Evolutionary conservation across 2,888 invertebrate genomes (phyloP).

Genomic region (Oconnorella tubifera): DNA sequence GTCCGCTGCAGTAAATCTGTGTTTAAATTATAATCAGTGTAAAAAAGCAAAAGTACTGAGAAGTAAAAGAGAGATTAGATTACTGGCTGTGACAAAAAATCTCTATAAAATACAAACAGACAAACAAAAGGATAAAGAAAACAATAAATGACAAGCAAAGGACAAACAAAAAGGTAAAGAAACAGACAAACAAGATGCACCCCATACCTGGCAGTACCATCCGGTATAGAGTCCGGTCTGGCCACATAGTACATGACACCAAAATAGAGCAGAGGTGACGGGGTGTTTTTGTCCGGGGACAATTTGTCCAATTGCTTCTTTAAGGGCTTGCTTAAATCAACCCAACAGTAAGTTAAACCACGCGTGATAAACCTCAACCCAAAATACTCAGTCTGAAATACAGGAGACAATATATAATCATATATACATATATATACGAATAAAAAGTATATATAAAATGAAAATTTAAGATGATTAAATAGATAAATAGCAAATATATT

Average conservation of each 20-base stretch:
- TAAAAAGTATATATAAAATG: too few relatives aligned
- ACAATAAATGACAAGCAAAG: neutral
- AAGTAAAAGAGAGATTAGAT: too few relatives aligned
- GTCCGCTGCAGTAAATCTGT: too few relatives aligned
- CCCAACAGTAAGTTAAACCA: constrained; percentile 68
- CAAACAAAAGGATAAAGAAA: too few relatives aligned
- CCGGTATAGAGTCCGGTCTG: constrained; percentile 79
- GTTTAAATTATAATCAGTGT: too few relatives aligned
- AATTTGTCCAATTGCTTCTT: constrained; percentile 92
- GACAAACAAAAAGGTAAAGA: neutral
- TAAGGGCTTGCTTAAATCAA: constrained; percentile 86
- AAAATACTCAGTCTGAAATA: constrained; percentile 75
- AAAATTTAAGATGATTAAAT: too few relatives aligned
- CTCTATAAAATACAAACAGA: too few relatives aligned
- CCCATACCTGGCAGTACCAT: constrained; percentile 78
- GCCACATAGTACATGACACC: constrained; percentile 93
- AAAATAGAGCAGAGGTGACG: constrained; percentile 68
- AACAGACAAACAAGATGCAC: neutral
- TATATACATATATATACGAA: neutral
- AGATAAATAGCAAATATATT: too few relatives aligned
- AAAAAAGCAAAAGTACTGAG: too few relatives aligned
- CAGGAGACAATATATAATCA: neutral
- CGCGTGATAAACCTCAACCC: constrained; percentile 76
- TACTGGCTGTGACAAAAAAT: too few relatives aligned
- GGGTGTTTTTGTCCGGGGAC: constrained; percentile 62